phyloP scores from a whole-genome alignment of 2,113 vertebrate species.

The Setophaga kirtlandii region DNA sequence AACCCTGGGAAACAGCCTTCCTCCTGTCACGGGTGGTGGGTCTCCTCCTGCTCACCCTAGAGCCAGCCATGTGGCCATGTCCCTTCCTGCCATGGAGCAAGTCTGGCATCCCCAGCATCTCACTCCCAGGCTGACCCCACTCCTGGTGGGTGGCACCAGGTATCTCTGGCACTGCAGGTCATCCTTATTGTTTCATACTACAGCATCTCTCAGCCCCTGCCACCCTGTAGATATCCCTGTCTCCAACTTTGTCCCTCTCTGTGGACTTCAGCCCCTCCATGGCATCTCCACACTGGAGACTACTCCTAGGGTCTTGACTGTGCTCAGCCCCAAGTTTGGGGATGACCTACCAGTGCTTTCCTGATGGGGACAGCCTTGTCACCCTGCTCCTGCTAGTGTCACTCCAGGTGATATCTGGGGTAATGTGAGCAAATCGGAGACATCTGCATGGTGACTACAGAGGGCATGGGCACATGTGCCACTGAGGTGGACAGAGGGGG shows the following conservation, averaged over 20 bases:
- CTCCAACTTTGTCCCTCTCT: background rate
- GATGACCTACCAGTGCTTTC: background rate
- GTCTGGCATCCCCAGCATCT: background rate
- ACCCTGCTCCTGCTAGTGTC: background rate
- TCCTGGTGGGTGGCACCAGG: no score
- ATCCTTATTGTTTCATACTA: background rate
- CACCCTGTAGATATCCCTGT: fast-evolving
- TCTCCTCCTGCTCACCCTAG: background rate
- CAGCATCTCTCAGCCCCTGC: background rate
- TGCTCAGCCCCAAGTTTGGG: background rate
- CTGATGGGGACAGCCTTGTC: background rate
- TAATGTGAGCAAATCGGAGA: fast-evolving
- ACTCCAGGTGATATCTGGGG: background rate
- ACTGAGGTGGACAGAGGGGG: background rate
- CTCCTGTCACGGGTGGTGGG: fast-evolving
- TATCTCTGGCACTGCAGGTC: background rate
- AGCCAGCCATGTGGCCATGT: fast-evolving
- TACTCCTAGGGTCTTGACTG: background rate
- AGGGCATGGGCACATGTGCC: fast-evolving
- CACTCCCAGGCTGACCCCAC: no score
- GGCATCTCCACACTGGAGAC: background rate
- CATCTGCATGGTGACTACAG: background rate
- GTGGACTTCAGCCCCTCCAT: background rate
- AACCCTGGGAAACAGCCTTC: background rate
- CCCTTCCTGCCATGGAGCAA: background rate